Base-by-base conservation (phyloP, 2,888 invertebrate species). In the Acronicta aceris region DNA sequence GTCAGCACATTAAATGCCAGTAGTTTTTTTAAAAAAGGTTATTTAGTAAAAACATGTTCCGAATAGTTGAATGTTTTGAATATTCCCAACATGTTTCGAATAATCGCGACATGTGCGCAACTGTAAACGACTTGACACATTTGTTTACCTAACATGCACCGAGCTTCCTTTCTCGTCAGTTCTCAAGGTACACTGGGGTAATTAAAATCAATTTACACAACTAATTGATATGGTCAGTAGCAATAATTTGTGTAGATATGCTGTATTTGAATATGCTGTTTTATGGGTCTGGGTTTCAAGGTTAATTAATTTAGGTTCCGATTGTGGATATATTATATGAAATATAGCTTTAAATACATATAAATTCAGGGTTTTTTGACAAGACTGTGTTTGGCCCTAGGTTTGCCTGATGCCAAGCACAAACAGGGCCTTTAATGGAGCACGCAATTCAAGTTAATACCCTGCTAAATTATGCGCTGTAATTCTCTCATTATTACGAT, bases 141-240 rank as follows among this genome's bases (percentile, higher is more conserved):
- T 41, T 42, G 41, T 54, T 62, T 62, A 45, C 21, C 27, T 53
- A 46, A 65, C 30, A 55, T 21, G 25, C 33, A 42, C 13, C 49
- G n/a, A 55, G 36, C 36, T 74, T 67, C 75, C 75, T 60, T 77
- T 77, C 59, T 66, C 55, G 67, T 64, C 58, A 46, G 49, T 55
- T 65, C 58, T 55, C 78, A 76, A 76, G 78, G 76, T 12, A 41
- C 42, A 58, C 63, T 0, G 21, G 38, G 1, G 55, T 65, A 69
- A 77, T 74, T 69, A 78, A 62, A 58, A 65, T 47, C 45, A 43
- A 60, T 57, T 64, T 36, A 45, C 55, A 13, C 46, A 12, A 30
- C 52, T 50, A 61, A 76, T 65, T 60, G 56, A 56, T 56, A 54
- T 47, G 33, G 57, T 41, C 4, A 10, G 36, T 17, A 48, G 48